Evolutionary conservation across 2,797 vertebrate species (phyloP), one percentile per base, ranked within the genome.

Genomic region (Telmatherina bonti): DNA sequence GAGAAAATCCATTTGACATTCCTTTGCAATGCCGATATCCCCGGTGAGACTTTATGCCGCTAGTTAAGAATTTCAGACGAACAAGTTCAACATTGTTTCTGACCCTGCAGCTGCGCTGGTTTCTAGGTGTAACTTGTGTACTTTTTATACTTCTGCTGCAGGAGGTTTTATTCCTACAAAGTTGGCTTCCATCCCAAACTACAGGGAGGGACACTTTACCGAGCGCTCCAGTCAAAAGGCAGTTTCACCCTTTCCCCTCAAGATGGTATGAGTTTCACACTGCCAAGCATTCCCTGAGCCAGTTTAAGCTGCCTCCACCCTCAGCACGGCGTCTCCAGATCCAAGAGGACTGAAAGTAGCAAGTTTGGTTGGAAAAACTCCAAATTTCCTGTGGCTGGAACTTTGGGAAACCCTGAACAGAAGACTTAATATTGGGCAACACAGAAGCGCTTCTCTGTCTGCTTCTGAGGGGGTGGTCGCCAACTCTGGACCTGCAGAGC

Each of bases 231-330:
- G 5, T 35, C 41, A 22, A 70, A 53, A 24, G 18, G 9, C 7
- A 33, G 16, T 4, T 56, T 70, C 10, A 36, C n/a, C 0, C 72
- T 94, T 5, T 24, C 15, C 7, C 13, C 77, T 72, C 62, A 85
- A 75, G 89, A 94, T 77, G 90, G 93, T 93, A 92, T 26, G 80
- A 54, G 6, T 29, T 70, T 35, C 11, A n/a, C 29, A 30, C 5
- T 16, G 47, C 0, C 13, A 36, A 1, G 7, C 0, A 10, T 29
- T 29, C 3, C 49, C 0, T 70, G 0, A 31, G 1, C 13, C 0
- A 22, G 7, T 7, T 5, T 53, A 31, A 30, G 7, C 18, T 56
- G 20, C 0, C n/a, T n/a, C n/a, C n/a, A n/a, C n/a, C n/a, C n/a
- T n/a, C n/a, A n/a, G n/a, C n/a, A n/a, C n/a, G n/a, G n/a, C 55